Evolutionary conservation across 2,113 vertebrate genomes (phyloP).

Genomic region (Monopterus albus): DNA sequence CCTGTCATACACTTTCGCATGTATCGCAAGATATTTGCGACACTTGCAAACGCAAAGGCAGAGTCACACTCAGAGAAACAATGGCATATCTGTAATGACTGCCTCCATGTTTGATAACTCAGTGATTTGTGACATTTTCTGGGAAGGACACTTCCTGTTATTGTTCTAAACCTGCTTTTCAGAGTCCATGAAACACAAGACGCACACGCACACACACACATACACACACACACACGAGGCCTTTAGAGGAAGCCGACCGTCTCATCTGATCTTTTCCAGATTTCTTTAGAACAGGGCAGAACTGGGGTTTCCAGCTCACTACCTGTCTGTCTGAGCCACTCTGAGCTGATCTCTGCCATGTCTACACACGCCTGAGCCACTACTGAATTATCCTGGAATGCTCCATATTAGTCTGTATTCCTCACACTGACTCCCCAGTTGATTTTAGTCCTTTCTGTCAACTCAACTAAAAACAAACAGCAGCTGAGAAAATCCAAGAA

Average conservation of each 20-base stretch:
- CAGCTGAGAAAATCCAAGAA: constrained; percentile 74
- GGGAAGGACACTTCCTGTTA: constrained; percentile 75
- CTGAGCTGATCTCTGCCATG: constrained; percentile 45
- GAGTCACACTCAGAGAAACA: constrained; percentile 38
- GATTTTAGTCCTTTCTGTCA: constrained; percentile 62
- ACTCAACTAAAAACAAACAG: constrained; percentile 71
- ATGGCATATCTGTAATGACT: constrained; percentile 53
- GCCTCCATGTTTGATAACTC: constrained; percentile 56
- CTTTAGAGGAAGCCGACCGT: constrained; percentile 41
- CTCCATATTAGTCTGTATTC: constrained; percentile 21
- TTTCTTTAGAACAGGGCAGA: constrained; percentile 33
- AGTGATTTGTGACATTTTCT: constrained; percentile 68
- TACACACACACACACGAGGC: constrained; percentile 10
- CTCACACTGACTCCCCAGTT: constrained; percentile 23
- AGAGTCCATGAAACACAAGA: constrained; percentile 10
- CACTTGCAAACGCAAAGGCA: constrained; percentile 31
- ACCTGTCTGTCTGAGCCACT: constrained; percentile 57
- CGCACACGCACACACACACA: constrained; percentile 22
- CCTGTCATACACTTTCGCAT: background rate
- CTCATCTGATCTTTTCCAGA: constrained; percentile 56
- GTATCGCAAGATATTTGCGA: constrained; percentile 12
- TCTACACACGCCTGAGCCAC: background rate
- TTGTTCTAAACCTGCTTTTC: constrained; percentile 61
- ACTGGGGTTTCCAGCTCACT: constrained; percentile 36
- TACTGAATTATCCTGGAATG: constrained; percentile 63